phyloP scores from a whole-genome alignment of 1,140 invertebrate species.

The Gryon sp. region DNA sequence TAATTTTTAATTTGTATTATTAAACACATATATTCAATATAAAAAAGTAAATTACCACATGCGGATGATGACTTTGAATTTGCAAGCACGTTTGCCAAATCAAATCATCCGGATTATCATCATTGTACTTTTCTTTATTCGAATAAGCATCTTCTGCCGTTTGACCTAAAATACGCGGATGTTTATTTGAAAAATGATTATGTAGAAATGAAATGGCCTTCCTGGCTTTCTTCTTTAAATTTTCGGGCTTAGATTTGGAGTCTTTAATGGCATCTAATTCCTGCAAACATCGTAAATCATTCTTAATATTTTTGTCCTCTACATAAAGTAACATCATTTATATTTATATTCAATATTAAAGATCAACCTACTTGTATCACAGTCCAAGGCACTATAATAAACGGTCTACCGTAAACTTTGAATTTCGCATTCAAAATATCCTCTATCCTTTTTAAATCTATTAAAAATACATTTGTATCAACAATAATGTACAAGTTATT shows the following conservation, averaged over 20 bases:
- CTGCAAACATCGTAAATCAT: constrained; percentile 63
- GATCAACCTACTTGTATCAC: constrained; percentile 69
- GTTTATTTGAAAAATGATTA: constrained; percentile 69
- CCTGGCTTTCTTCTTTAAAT: constrained; percentile 36
- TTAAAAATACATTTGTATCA: constrained; percentile 78
- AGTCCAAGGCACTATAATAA: constrained; percentile 75
- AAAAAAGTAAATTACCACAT: constrained; percentile 61
- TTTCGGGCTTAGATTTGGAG: constrained; percentile 57
- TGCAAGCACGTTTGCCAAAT: constrained; percentile 77
- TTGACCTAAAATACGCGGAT: constrained; percentile 75
- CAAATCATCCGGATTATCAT: constrained; percentile 75
- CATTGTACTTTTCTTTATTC: constrained; percentile 69
- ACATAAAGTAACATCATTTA: too few relatives aligned
- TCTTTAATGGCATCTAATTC: constrained; percentile 77
- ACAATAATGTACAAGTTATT: constrained; percentile 72
- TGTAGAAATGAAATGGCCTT: constrained; percentile 67
- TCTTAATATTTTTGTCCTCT: constrained; percentile 12
- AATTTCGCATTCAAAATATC: constrained; percentile 66
- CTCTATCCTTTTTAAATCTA: constrained; percentile 68
- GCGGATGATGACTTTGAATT: constrained; percentile 53
- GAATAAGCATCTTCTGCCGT: constrained; percentile 67
- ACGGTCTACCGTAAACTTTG: constrained; percentile 67
- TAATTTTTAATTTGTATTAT: constrained; percentile 3
- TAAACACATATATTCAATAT: neutral
- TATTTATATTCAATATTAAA: constrained; percentile 3